Conservation (phyloP, 1,140 invertebrate genomes). For the Drosophila malerkotliana region DNA sequence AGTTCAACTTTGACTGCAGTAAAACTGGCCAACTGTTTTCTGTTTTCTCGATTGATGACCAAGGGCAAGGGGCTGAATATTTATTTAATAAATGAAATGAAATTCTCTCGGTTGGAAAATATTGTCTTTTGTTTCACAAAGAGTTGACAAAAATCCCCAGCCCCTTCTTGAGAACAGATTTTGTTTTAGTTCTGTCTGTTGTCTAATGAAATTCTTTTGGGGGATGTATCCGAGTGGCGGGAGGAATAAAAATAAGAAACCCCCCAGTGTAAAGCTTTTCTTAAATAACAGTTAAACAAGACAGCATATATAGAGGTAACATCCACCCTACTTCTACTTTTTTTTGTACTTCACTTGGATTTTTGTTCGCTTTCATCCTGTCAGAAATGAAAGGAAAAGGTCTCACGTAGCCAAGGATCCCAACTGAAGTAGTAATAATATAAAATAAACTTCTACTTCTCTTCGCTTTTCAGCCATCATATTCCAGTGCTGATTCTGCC, state of each 20-base stretch:
- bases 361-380: constrained; percentile 1
- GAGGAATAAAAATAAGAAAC: background rate
- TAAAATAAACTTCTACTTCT: constrained; percentile 59
- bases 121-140: constrained; percentile 49
- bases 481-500: constrained; percentile 14
- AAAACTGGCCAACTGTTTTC: constrained; percentile 23
- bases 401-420: constrained; percentile 58
- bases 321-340: background rate
- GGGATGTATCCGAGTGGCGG: background rate
- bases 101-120: constrained; percentile 26
- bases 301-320: constrained; percentile 20
- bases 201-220: constrained; percentile 35
- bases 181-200: constrained; percentile 27
- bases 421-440: constrained; percentile 71
- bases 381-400: constrained; percentile 58
- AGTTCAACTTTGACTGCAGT: constrained; percentile 27
- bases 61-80: constrained; percentile 48
- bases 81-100: constrained; percentile 74
- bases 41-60: constrained; percentile 68
- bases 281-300: constrained; percentile 45
- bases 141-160: constrained; percentile 6
- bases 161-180: constrained; percentile 3
- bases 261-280: constrained; percentile 26
- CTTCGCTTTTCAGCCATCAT: constrained; percentile 32
- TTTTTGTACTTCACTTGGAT: background rate